These are phyloP conservation scores for Asarcornis scutulata DNA, from an alignment of 2,113 vertebrate species.

Conservation along the genomic window DNA sequence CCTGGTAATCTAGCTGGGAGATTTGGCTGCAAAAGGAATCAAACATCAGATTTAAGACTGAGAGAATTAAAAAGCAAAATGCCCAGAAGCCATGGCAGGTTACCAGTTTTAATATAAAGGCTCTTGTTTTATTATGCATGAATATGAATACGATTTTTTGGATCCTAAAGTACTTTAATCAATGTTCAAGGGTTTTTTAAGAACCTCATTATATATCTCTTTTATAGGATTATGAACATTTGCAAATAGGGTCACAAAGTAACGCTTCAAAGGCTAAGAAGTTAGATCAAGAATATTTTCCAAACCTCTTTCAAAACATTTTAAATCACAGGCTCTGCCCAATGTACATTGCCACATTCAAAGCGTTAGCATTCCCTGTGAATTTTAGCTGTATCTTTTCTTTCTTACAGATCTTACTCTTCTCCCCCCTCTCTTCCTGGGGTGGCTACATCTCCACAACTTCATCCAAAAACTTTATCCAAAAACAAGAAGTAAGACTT, in stretches of 20 bases:
- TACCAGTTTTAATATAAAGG: not conserved
- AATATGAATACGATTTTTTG: not conserved
- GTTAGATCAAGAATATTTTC: not conserved
- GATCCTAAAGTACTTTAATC: slow-evolving; percentile 25
- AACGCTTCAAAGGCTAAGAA: slow-evolving; percentile 11
- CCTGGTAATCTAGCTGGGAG: not conserved
- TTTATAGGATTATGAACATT: slow-evolving; percentile 9
- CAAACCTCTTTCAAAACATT: not conserved
- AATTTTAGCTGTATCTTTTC: not conserved
- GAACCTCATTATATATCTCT: not conserved
- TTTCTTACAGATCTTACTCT: not conserved
- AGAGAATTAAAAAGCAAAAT: not conserved
- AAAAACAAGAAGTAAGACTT: not conserved
- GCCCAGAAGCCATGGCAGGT: not conserved
- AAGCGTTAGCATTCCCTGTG: not conserved
- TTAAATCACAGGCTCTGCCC: not conserved
- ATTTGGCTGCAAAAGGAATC: not conserved
- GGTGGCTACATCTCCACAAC: not conserved
- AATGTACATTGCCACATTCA: not conserved
- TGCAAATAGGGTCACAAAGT: not conserved
- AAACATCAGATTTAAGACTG: not conserved
- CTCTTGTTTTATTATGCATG: not conserved
- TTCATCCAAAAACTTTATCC: not conserved
- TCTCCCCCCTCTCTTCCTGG: not conserved
- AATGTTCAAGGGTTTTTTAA: slow-evolving; percentile 31